A percentile compares a stretch with the other conserved stretches of the same genome.
These are phyloP conservation scores for Ceuthmochares aereus DNA, from an alignment of 2,113 vertebrate genomes.

Conservation along the genomic window DNA sequence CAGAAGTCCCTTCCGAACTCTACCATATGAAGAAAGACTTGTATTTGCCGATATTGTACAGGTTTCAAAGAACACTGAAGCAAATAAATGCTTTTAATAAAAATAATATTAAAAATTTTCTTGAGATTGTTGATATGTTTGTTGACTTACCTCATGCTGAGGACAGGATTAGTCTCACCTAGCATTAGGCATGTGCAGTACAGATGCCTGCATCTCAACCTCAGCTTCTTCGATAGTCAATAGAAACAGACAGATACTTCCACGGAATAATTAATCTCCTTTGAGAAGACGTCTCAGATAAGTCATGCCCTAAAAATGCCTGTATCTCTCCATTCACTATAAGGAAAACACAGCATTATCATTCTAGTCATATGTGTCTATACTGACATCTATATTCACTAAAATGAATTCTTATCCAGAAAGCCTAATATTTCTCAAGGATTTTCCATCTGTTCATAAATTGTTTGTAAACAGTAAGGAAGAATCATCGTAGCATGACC, in stretches of 20 bases:
- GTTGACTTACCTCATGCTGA: neutral
- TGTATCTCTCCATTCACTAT: neutral
- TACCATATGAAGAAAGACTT: neutral
- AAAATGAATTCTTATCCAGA: neutral
- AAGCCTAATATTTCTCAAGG: neutral
- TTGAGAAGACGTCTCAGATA: neutral
- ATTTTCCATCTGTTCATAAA: neutral
- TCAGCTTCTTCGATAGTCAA: neutral
- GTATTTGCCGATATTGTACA: neutral
- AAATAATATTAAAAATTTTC: neutral
- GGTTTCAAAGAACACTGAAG: neutral
- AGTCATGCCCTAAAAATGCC: neutral
- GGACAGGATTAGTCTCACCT: neutral
- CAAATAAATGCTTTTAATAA: neutral
- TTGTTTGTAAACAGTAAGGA: neutral
- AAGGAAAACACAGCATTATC: neutral
- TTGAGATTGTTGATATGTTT: neutral
- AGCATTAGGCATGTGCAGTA: neutral
- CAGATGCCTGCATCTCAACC: neutral
- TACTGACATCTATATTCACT: neutral
- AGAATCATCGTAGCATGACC: neutral
- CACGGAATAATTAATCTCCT: neutral
- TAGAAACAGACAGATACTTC: neutral
- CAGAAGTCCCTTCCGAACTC: no score
- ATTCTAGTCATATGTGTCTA: neutral